These are phyloP conservation scores for Ceyx cyanopectus DNA, from an alignment of 2,113 vertebrate species.

Conservation along the genomic window DNA sequence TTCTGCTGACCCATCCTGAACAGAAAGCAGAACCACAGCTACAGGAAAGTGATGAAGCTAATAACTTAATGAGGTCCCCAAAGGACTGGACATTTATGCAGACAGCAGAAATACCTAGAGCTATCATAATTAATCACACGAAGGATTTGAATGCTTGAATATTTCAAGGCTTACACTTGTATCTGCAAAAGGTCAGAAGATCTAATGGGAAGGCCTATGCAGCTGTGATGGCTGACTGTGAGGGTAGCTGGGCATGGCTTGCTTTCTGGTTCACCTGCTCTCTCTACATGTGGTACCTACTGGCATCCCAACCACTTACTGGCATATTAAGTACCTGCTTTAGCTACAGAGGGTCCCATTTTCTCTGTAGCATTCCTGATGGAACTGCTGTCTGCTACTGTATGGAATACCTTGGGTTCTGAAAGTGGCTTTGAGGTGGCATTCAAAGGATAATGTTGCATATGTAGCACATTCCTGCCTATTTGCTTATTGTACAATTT, in stretches of 20 bases:
- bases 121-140: not conserved
- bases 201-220: not conserved
- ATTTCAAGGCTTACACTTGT: not conserved
- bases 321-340: not conserved
- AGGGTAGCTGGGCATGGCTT: rapidly evolving
- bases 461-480: not conserved
- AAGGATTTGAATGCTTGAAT: not conserved
- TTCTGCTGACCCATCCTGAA: not conserved
- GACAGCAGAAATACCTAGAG: not conserved
- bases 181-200: not conserved
- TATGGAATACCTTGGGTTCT: not conserved
- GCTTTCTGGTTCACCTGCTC: not conserved
- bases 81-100: not conserved
- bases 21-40: not conserved
- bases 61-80: not conserved
- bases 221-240: not conserved
- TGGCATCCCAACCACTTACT: not conserved
- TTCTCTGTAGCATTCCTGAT: not conserved
- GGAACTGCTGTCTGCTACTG: not conserved
- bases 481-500: not conserved
- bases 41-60: not conserved
- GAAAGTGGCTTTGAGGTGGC: not conserved
- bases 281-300: not conserved
- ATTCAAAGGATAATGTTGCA: not conserved
- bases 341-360: not conserved